Percentiles rank a stretch among this genome's conserved stretches.
Conservation (phyloP, 2,888 invertebrate genomes). For the Hipparchia semele region DNA sequence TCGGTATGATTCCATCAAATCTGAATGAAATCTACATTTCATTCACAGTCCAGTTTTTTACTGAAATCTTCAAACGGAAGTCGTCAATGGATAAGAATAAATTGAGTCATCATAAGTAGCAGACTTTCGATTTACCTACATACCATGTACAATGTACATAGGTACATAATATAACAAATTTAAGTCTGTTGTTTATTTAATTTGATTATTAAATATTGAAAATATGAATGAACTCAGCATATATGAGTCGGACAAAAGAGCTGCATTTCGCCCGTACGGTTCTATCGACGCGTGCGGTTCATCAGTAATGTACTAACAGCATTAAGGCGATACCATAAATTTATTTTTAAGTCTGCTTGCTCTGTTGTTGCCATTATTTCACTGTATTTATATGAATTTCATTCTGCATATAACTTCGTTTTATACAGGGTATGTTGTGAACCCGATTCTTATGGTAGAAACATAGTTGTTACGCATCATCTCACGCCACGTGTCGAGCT, state of each 20-base stretch:
- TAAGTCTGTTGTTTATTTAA: too few relatives aligned
- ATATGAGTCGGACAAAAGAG: not conserved
- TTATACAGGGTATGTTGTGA: conserved; percentile 61
- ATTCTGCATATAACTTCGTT: conserved; percentile 56
- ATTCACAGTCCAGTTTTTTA: too few relatives aligned
- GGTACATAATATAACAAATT: too few relatives aligned
- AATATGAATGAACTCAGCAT: too few relatives aligned
- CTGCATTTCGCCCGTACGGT: not conserved
- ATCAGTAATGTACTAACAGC: not conserved
- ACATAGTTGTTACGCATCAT: not conserved
- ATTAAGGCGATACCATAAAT: conserved; percentile 39
- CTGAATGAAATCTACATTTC: too few relatives aligned
- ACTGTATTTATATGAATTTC: conserved; percentile 5
- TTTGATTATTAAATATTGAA: too few relatives aligned
- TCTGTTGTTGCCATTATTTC: conserved; percentile 64
- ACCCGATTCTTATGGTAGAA: conserved; percentile 52
- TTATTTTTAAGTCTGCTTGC: conserved; percentile 56
- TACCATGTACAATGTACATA: too few relatives aligned
- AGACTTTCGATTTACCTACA: too few relatives aligned
- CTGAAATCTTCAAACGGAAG: too few relatives aligned
- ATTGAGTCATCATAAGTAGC: too few relatives aligned
- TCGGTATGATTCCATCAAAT: not conserved
- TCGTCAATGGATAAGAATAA: too few relatives aligned
- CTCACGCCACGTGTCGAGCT: not conserved
- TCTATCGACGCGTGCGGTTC: not conserved